Evolutionary conservation across 2,888 invertebrate species (phyloP).

Genomic region (Hydroisotoma schaefferi): DNA sequence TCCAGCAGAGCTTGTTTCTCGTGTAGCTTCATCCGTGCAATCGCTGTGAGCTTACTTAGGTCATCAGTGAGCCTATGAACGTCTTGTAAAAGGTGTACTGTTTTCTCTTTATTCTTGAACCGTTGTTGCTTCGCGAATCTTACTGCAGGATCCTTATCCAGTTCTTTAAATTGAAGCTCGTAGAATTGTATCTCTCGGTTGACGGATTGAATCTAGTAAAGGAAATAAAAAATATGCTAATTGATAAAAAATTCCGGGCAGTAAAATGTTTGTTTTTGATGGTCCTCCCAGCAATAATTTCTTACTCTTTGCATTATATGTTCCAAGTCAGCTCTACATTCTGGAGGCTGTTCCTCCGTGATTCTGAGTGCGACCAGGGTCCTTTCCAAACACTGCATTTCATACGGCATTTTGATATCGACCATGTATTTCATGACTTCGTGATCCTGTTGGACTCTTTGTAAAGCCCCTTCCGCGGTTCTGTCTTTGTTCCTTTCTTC

Average conservation of each 20-base stretch:
- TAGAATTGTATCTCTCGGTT: constrained; percentile 11
- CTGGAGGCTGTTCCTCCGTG: constrained; percentile 62
- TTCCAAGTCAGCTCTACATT: constrained; percentile 63
- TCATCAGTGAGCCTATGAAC: background rate
- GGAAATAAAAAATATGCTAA: too few species aligned
- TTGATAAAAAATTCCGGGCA: too few species aligned
- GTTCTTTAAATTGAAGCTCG: constrained; percentile 10
- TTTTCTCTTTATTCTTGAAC: constrained; percentile 14
- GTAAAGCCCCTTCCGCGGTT: constrained; percentile 64
- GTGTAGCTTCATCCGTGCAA: constrained; percentile 58
- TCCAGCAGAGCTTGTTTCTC: constrained; percentile 78
- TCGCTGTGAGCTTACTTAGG: background rate
- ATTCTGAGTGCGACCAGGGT: constrained; percentile 67
- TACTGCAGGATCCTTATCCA: constrained; percentile 20
- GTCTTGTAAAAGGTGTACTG: constrained; percentile 8
- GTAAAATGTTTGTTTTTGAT: background rate
- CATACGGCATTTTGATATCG: constrained; percentile 73
- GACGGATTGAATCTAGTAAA: constrained; percentile 3
- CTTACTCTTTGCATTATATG: constrained; percentile 5
- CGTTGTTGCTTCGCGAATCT: constrained; percentile 24
- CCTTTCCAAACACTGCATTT: constrained; percentile 60
- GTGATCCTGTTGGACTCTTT: constrained; percentile 70
- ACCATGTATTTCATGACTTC: constrained; percentile 70
- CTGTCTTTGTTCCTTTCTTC: constrained; percentile 56
- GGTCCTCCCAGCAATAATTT: background rate